Conservation (phyloP, 2,113 vertebrate species). For the Cynoglossus semilaevis region DNA sequence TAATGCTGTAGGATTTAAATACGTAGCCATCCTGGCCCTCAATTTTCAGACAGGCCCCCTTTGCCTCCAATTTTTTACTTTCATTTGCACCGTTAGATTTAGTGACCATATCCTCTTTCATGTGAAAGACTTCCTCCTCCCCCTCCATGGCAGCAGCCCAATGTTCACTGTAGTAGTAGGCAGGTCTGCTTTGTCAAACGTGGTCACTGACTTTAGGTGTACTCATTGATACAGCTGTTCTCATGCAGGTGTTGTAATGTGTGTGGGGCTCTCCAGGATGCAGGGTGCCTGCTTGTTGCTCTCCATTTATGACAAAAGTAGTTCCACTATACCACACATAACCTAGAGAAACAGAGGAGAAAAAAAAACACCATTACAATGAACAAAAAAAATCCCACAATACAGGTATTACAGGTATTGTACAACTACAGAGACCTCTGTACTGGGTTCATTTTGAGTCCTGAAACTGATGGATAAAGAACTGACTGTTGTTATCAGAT, state of each 20-base stretch:
- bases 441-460: conserved; percentile 2
- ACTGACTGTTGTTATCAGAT: no score
- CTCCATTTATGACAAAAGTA: conserved; percentile 66
- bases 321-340: conserved; percentile 39
- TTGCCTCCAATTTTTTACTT: conserved; percentile 71
- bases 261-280: conserved; percentile 44
- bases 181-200: conserved; percentile 62
- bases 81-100: conserved; percentile 60
- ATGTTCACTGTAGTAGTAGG: conserved; percentile 51
- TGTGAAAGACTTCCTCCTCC: conserved; percentile 68
- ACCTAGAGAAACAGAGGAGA: conserved; percentile 36
- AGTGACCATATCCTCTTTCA: conserved; percentile 56
- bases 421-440: neutral
- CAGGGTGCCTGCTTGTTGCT: conserved; percentile 46
- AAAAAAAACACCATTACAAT: neutral
- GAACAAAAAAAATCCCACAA: conserved; percentile 2
- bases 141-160: conserved; percentile 74
- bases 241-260: conserved; percentile 54
- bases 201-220: conserved; percentile 49
- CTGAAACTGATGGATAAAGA: neutral
- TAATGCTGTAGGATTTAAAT: conserved; percentile 77
- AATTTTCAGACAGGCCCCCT: conserved; percentile 75
- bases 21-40: conserved; percentile 80
- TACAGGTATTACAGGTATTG: conserved; percentile 14
- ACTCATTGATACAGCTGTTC: conserved; percentile 68